phyloP scores from a whole-genome alignment of 2,888 invertebrate genomes.

The Itoplectis maculator region DNA sequence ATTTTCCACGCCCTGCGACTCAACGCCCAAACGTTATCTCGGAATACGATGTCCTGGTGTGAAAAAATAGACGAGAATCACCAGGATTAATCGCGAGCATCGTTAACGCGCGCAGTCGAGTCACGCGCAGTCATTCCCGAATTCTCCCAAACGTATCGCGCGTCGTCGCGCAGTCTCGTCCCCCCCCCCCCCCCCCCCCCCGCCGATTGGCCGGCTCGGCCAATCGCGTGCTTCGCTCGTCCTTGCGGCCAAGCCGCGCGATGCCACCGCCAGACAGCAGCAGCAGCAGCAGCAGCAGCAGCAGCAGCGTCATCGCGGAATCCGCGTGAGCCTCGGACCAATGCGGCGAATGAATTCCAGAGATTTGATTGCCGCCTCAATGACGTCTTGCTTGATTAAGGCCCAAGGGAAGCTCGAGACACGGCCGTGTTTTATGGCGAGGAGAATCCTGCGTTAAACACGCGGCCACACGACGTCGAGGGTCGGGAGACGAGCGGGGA shows the following conservation, averaged over 20 bases:
- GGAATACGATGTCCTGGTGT: not conserved
- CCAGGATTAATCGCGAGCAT: not conserved
- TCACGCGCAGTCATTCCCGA: too few species aligned
- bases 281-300: too few species aligned
- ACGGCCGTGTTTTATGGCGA: not conserved
- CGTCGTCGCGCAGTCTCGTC: not conserved
- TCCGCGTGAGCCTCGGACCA: not conserved
- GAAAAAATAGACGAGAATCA: not conserved
- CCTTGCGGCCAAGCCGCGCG: not conserved
- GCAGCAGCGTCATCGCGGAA: not conserved
- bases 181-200: not conserved
- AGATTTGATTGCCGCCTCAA: not conserved
- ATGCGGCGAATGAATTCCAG: not conserved
- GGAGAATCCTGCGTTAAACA: not conserved
- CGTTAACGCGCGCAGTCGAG: not conserved
- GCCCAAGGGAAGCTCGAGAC: not conserved
- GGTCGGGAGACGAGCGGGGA: constrained; percentile 12
- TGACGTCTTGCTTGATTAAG: not conserved
- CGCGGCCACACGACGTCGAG: not conserved
- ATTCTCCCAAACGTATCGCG: too few species aligned
- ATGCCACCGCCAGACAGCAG: not conserved
- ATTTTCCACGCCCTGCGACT: not conserved
- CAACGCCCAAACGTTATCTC: not conserved
- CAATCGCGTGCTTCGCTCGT: not conserved
- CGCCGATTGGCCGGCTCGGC: not conserved